phyloP scores from a whole-genome alignment of 2,113 vertebrate genomes.

The Microtus ochrogaster region DNA sequence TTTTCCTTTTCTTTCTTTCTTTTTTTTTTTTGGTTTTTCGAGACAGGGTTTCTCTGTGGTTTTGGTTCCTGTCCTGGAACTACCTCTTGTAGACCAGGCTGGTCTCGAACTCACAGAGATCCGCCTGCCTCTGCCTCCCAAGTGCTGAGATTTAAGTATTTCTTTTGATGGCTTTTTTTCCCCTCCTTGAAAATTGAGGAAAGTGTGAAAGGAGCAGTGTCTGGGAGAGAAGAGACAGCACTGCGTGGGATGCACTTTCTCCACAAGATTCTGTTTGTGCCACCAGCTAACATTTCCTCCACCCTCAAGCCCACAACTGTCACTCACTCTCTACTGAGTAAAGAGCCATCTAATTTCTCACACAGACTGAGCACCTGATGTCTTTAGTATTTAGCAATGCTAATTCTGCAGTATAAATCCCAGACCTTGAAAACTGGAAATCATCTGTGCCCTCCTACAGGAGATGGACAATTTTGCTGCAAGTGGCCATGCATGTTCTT shows the following conservation, averaged over 20 bases:
- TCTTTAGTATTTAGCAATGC: background rate
- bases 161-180: background rate
- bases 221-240: background rate
- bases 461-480: background rate
- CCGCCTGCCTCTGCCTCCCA: too few relatives aligned
- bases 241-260: background rate
- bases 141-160: too few relatives aligned
- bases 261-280: background rate
- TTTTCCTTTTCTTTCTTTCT: too few relatives aligned
- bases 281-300: background rate
- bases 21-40: too few relatives aligned
- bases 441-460: background rate
- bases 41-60: too few relatives aligned
- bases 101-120: too few relatives aligned
- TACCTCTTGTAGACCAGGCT: too few relatives aligned
- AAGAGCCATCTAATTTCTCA: background rate
- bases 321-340: background rate
- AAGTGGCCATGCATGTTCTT: background rate
- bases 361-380: background rate
- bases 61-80: too few relatives aligned
- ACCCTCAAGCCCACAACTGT: background rate
- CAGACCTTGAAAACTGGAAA: background rate
- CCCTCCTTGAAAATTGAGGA: background rate
- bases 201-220: background rate
- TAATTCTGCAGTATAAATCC: background rate